phyloP scores from a whole-genome alignment of 2,113 vertebrate species.

The Rana temporaria region DNA sequence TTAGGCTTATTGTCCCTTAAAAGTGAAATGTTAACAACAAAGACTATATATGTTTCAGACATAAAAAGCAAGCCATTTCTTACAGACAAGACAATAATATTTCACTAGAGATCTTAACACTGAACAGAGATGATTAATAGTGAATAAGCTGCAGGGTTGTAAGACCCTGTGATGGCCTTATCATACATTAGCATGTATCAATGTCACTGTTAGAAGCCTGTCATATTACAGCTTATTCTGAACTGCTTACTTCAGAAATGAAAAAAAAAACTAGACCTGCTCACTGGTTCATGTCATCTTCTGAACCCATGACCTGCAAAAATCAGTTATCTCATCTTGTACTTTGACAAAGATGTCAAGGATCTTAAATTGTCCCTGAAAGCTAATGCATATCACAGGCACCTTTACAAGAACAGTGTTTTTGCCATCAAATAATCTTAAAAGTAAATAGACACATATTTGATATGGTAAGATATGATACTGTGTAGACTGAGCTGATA shows the following conservation, averaged over 20 bases:
- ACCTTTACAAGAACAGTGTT: neutral
- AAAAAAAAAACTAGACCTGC: slow-evolving; percentile 17
- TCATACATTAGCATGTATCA: slow-evolving; percentile 1
- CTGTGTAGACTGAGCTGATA: no score
- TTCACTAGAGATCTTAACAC: neutral
- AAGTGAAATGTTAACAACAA: no score
- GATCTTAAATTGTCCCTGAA: neutral
- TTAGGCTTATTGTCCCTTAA: no score
- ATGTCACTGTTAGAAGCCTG: slow-evolving; percentile 1
- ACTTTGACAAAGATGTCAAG: slow-evolving; percentile 8
- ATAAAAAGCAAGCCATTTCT: no score
- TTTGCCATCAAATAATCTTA: neutral
- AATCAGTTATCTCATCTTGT: slow-evolving; percentile 12
- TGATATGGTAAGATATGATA: no score
- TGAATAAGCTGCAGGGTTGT: neutral
- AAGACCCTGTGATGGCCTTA: neutral
- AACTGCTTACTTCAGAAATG: slow-evolving; percentile 13
- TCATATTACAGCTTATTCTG: neutral
- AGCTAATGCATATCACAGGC: no score
- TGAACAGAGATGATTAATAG: neutral
- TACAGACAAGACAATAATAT: no score
- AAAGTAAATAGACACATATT: neutral
- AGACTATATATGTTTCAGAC: no score
- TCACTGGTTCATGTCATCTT: neutral
- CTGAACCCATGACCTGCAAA: slow-evolving; percentile 3